Evolutionary conservation across 2,113 vertebrate genomes (phyloP).

Genomic region (Penelope pileata): DNA sequence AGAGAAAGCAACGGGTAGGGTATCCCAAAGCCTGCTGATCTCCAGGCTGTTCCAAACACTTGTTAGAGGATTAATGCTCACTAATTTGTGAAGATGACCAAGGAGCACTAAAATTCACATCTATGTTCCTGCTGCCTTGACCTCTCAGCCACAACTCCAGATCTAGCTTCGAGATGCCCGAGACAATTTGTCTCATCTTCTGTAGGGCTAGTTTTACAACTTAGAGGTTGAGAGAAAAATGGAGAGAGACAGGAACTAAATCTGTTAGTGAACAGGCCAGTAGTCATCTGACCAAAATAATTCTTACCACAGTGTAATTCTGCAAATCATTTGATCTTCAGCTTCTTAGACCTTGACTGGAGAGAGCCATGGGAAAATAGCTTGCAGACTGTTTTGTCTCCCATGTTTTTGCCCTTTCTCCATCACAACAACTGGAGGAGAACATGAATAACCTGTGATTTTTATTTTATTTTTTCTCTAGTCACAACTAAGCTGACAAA

Average conservation of each 20-base stretch:
- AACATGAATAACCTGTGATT: background rate
- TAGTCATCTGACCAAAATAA: background rate
- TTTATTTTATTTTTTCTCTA: background rate
- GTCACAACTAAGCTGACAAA: background rate
- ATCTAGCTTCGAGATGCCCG: background rate
- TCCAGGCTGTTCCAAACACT: background rate
- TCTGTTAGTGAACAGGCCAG: background rate
- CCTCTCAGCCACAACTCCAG: background rate
- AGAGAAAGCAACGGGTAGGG: background rate
- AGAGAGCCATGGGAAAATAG: background rate
- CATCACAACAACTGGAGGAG: background rate
- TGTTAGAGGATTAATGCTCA: background rate
- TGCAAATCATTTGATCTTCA: background rate
- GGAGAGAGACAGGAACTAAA: background rate
- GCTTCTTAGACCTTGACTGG: background rate
- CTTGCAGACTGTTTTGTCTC: rapidly evolving
- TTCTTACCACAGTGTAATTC: background rate
- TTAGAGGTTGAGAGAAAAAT: background rate
- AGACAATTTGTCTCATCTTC: background rate
- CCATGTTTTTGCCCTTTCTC: background rate
- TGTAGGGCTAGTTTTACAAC: background rate
- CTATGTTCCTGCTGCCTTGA: background rate
- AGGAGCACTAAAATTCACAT: background rate
- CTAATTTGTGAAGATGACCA: background rate
- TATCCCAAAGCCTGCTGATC: background rate